These are phyloP conservation scores for Patella pellucida DNA, from an alignment of 2,888 invertebrate species.

Conservation along the genomic window DNA sequence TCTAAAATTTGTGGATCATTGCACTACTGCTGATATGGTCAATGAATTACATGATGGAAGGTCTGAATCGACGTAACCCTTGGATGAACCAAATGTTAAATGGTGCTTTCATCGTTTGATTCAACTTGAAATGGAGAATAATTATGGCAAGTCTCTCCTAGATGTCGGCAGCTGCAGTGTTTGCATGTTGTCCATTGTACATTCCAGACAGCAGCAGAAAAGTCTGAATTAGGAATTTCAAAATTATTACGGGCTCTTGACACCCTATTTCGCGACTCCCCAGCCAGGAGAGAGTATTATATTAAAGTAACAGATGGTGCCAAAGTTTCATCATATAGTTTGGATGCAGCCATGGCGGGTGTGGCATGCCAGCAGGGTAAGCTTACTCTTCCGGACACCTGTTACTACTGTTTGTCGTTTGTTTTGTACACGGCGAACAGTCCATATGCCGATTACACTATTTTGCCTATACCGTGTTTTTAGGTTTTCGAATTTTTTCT, in stretches of 20 bases:
- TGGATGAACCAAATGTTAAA: constrained; percentile 28
- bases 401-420: too few relatives aligned
- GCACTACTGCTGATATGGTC: too few relatives aligned
- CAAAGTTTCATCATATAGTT: constrained; percentile 15
- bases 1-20: neutral
- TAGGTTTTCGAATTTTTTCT: too few relatives aligned
- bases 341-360: too few relatives aligned
- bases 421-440: too few relatives aligned
- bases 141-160: constrained; percentile 27
- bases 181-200: constrained; percentile 56
- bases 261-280: constrained; percentile 21
- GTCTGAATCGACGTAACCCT: too few relatives aligned
- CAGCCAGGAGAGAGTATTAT: constrained; percentile 25
- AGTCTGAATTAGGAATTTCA: constrained; percentile 37
- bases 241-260: constrained; percentile 10
- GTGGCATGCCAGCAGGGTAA: too few relatives aligned
- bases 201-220: constrained; percentile 48
- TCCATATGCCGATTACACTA: too few relatives aligned
- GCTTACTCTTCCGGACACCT: too few relatives aligned
- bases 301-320: constrained; percentile 11
- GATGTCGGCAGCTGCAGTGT: constrained; percentile 57
- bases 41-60: too few relatives aligned
- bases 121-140: neutral
- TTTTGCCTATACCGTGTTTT: too few relatives aligned
- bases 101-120: neutral